These are phyloP conservation scores for Drosophila lowei DNA, from an alignment of 1,140 invertebrate genomes.

Conservation along the genomic window DNA sequence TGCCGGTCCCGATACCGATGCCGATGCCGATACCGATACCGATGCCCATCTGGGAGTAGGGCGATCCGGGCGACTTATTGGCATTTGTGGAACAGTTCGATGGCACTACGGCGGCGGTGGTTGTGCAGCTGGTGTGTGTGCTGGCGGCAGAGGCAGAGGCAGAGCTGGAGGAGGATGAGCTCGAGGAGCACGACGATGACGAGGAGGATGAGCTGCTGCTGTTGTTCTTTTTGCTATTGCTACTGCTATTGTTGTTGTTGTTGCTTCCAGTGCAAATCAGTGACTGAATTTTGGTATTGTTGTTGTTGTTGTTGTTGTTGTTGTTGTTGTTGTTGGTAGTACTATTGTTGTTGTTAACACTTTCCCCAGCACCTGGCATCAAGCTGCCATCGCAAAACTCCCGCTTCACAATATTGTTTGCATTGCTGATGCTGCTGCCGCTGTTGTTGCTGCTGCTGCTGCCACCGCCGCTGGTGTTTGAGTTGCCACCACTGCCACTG, in stretches of 20 bases:
- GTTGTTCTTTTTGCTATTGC: constrained; percentile 32
- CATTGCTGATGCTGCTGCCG: constrained; percentile 22
- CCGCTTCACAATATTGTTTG: constrained; percentile 73
- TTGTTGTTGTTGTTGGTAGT: constrained; percentile 44
- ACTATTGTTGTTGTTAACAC: constrained; percentile 57
- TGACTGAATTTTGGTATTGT: constrained; percentile 65
- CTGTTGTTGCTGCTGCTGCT: constrained; percentile 40
- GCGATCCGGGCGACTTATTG: constrained; percentile 71
- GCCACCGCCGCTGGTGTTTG: constrained; percentile 48
- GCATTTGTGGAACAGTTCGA: constrained; percentile 80
- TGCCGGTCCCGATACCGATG: constrained; percentile 39
- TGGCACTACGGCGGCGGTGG: constrained; percentile 77
- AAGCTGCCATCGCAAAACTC: constrained; percentile 78
- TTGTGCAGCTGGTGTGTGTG: constrained; percentile 74
- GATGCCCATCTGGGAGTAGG: constrained; percentile 54
- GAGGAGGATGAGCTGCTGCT: constrained; percentile 73
- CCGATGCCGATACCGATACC: constrained; percentile 36
- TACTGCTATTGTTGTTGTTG: constrained; percentile 16
- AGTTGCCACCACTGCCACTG: constrained; percentile 35
- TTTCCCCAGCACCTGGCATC: constrained; percentile 58
- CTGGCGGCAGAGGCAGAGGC: constrained; percentile 73
- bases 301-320: constrained; percentile 49
- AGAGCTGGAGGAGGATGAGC: constrained; percentile 71
- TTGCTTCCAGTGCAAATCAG: constrained; percentile 43
- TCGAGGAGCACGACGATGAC: constrained; percentile 69